phyloP scores from a whole-genome alignment of 2,888 invertebrate species.

The Osedax frankpressi region DNA sequence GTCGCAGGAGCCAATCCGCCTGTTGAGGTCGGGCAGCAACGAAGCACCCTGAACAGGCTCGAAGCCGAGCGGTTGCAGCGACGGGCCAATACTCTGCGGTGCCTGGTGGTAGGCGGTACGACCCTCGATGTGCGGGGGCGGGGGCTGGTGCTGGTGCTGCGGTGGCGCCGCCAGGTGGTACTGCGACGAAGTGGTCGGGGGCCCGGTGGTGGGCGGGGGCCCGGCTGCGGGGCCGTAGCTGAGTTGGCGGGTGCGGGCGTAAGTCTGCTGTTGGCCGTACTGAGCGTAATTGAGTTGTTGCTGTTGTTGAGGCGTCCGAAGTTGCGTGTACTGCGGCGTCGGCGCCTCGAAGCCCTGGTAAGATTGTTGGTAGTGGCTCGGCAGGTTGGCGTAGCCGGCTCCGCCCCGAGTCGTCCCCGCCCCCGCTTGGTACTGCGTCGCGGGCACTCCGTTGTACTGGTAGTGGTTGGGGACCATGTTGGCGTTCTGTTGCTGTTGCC shows the following conservation, averaged over 20 bases:
- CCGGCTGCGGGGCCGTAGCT: not conserved
- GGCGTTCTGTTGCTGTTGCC: not conserved
- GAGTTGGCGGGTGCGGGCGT: not conserved
- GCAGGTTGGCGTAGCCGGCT: not conserved
- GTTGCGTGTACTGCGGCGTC: not conserved
- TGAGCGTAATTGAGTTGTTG: slow-evolving; percentile 1
- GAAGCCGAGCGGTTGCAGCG: not conserved
- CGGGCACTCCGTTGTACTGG: not conserved
- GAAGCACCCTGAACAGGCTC: not conserved
- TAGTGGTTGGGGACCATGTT: not conserved
- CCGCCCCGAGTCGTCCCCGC: not conserved
- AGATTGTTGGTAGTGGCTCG: not conserved
- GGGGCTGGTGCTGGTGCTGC: not conserved
- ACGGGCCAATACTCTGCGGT: not conserved
- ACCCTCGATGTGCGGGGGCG: not conserved
- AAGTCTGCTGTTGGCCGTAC: not conserved
- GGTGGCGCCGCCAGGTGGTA: not conserved
- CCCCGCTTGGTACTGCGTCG: not conserved
- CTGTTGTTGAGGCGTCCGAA: not conserved
- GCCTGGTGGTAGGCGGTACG: not conserved
- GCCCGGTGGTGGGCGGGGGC: not conserved
- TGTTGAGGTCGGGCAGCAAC: not conserved
- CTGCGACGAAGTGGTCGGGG: not conserved
- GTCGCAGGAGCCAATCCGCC: not conserved
- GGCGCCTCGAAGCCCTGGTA: not conserved